Evolutionary conservation across 1,140 invertebrate genomes (phyloP).

Genomic region (Bombus fervidus): DNA sequence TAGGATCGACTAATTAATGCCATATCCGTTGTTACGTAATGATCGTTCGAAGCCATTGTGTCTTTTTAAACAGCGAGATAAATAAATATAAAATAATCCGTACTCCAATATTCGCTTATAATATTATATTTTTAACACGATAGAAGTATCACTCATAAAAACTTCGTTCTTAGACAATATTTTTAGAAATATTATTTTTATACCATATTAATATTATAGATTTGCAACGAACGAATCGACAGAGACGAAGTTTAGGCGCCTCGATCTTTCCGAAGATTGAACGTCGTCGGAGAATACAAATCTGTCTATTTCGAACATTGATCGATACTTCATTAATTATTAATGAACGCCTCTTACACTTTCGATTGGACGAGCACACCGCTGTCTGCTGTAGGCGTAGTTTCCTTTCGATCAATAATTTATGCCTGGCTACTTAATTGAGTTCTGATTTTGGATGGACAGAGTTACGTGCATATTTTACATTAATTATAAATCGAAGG

Average conservation of each 20-base stretch:
- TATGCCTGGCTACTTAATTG: not conserved
- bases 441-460: not conserved
- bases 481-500: not conserved
- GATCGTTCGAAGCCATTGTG: not conserved
- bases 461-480: not conserved
- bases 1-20: not conserved
- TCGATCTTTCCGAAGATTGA: too few species aligned
- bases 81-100: too few species aligned
- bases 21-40: not conserved
- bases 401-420: constrained; percentile 6
- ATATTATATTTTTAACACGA: too few species aligned
- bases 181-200: too few species aligned
- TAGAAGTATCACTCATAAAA: too few species aligned
- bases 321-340: constrained; percentile 35
- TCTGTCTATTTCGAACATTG: not conserved
- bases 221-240: too few species aligned
- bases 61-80: not conserved
- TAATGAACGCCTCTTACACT: constrained; percentile 15
- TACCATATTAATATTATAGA: too few species aligned
- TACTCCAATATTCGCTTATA: too few species aligned
- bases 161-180: too few species aligned
- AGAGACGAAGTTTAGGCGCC: too few species aligned
- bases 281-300: not conserved
- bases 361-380: not conserved
- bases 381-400: too few species aligned